Conservation (phyloP, 2,888 invertebrate genomes). For the Pristionchus fissidentatus region DNA sequence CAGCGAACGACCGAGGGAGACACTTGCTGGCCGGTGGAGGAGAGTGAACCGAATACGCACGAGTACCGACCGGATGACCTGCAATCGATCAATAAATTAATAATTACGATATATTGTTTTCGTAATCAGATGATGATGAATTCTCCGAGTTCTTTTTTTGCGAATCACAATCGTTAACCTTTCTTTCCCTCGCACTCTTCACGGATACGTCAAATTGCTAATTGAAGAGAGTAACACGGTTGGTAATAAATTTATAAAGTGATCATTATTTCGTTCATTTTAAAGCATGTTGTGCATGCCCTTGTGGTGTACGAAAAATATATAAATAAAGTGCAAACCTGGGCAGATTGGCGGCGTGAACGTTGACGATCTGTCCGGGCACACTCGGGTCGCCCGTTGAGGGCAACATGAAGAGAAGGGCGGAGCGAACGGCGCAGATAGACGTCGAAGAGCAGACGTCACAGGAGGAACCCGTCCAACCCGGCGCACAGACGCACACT, state of each 20-base stretch:
- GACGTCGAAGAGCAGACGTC: conserved; percentile 62
- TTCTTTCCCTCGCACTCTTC: too few species aligned
- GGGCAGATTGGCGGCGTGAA: conserved; percentile 55
- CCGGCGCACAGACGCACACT: conserved; percentile 61
- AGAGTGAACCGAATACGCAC: conserved; percentile 58
- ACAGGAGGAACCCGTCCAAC: conserved; percentile 68
- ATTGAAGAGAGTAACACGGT: not conserved
- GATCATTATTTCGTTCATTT: too few species aligned
- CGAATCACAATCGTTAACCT: too few species aligned
- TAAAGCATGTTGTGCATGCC: too few species aligned
- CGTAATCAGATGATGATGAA: too few species aligned
- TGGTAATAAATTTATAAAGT: too few species aligned
- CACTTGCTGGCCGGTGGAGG: conserved; percentile 53
- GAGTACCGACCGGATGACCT: conserved; percentile 56
- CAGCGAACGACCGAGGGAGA: conserved; percentile 55
- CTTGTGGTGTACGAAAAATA: too few species aligned
- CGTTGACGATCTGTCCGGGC: conserved; percentile 57
- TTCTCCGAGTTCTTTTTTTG: too few species aligned
- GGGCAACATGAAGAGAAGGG: conserved; percentile 58
- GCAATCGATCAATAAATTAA: conserved; percentile 33
- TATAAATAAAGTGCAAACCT: conserved; percentile 30
- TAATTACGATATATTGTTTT: too few species aligned
- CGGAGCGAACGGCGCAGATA: conserved; percentile 49
- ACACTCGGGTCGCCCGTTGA: conserved; percentile 57
- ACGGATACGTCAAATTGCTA: too few species aligned